A percentile compares a stretch with the other conserved stretches of the same genome.
Evolutionary conservation across 2,113 vertebrate genomes (phyloP).

Genomic region (Chiloscyllium plagiosum): DNA sequence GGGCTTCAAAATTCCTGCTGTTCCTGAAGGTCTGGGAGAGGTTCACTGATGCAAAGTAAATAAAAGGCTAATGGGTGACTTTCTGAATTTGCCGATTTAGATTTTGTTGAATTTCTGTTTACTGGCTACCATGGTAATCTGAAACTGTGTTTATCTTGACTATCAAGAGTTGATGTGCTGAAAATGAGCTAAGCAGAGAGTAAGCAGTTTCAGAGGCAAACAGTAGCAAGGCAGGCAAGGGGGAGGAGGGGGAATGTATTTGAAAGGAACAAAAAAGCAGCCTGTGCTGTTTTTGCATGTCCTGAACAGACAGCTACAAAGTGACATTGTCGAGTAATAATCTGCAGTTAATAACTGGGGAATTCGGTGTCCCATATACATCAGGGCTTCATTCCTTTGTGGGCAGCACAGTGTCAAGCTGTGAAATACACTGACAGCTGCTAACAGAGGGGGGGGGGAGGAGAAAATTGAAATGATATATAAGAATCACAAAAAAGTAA

Average conservation of each 20-base stretch:
- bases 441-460: not conserved
- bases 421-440: conserved; percentile 11
- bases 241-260: not conserved
- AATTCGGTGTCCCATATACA: not conserved
- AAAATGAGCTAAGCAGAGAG: not conserved
- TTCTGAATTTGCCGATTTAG: not conserved
- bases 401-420: not conserved
- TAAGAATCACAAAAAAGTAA: not conserved
- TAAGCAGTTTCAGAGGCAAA: not conserved
- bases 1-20: not conserved
- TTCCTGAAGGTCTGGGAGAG: not conserved
- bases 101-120: not conserved
- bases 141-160: not conserved
- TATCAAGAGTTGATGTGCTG: not conserved
- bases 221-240: not conserved
- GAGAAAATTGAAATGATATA: not conserved
- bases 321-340: not conserved
- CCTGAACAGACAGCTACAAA: not conserved
- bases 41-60: not conserved
- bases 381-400: not conserved
- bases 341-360: not conserved
- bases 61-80: not conserved
- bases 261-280: not conserved
- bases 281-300: not conserved
- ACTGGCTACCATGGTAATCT: not conserved